Evolutionary conservation across 30 jellyfish, hydroid and myxozoan genomes (phyloP).

Genomic region (Hydra vulgaris): DNA sequence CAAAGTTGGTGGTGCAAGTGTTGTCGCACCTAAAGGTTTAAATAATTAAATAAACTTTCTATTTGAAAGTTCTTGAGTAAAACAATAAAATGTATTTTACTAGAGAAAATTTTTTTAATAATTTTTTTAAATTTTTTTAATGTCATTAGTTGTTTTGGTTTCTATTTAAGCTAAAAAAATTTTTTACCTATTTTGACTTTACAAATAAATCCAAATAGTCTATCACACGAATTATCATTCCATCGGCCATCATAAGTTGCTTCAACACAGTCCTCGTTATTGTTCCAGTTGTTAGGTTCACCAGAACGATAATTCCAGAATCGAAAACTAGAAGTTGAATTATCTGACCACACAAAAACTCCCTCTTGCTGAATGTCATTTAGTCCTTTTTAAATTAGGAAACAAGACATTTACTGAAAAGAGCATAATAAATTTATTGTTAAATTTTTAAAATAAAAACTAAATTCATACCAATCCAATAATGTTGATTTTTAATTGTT

Average conservation of each 20-base stretch:
- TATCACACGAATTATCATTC: slow-evolving; percentile 71
- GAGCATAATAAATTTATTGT: too few species aligned
- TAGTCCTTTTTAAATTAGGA: slow-evolving; percentile 3
- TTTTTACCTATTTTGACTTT: slow-evolving; percentile 27
- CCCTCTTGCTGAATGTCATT: slow-evolving; percentile 28
- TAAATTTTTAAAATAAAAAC: background rate
- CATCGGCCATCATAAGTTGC: slow-evolving; percentile 58
- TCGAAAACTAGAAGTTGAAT: slow-evolving; percentile 41
- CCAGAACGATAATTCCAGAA: slow-evolving; percentile 37
- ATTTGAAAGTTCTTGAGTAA: too few species aligned
- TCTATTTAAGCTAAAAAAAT: too few species aligned
- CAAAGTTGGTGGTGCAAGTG: slow-evolving; percentile 51
- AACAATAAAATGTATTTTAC: too few species aligned
- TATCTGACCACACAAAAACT: slow-evolving; percentile 57
- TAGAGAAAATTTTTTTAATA: too few species aligned
- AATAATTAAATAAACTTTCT: too few species aligned
- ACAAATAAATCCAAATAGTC: slow-evolving; percentile 81
- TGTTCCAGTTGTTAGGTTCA: slow-evolving; percentile 84
- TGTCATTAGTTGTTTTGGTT: too few species aligned
- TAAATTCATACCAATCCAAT: slow-evolving; percentile 70
- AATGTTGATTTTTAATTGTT: slow-evolving; percentile 44
- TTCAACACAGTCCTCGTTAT: slow-evolving; percentile 83
- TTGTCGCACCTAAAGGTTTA: slow-evolving; percentile 37
- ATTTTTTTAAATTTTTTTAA: too few species aligned
- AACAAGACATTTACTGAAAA: background rate